These are phyloP conservation scores for Drosophila guanche DNA, from an alignment of 1,140 invertebrate genomes.

Conservation along the genomic window DNA sequence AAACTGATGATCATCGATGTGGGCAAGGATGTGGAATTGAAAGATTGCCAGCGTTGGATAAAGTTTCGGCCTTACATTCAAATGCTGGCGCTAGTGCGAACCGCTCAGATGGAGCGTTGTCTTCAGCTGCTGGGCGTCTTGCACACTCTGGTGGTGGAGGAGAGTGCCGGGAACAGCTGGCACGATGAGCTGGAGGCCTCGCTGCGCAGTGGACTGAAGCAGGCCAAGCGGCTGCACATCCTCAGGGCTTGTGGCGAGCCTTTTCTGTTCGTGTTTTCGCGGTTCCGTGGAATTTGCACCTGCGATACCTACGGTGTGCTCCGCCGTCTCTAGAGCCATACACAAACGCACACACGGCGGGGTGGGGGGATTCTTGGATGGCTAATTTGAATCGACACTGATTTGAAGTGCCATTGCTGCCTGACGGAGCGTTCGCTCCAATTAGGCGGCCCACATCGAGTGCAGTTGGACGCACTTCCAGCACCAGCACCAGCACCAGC, in stretches of 20 bases:
- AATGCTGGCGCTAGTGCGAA: conserved; percentile 56
- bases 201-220: conserved; percentile 25
- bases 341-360: background rate
- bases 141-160: conserved; percentile 52
- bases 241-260: conserved; percentile 46
- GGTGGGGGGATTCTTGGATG: background rate
- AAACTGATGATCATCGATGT: conserved; percentile 70
- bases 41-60: conserved; percentile 64
- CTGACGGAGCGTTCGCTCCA: conserved; percentile 14
- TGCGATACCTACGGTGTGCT: conserved; percentile 63
- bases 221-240: conserved; percentile 40
- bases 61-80: conserved; percentile 64
- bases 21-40: conserved; percentile 42
- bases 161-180: conserved; percentile 51
- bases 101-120: conserved; percentile 45
- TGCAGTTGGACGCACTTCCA: conserved; percentile 33
- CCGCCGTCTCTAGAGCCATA: conserved; percentile 20
- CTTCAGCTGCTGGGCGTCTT: conserved; percentile 59
- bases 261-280: conserved; percentile 65
- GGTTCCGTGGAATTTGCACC: conserved; percentile 57
- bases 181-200: conserved; percentile 62
- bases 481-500: background rate
- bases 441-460: conserved; percentile 30
- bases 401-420: conserved; percentile 9
- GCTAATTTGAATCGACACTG: conserved; percentile 30